A percentile compares a stretch with the other conserved stretches of the same genome.
phyloP scores from a whole-genome alignment of 2,113 vertebrate genomes.

The Thymallus thymallus region DNA sequence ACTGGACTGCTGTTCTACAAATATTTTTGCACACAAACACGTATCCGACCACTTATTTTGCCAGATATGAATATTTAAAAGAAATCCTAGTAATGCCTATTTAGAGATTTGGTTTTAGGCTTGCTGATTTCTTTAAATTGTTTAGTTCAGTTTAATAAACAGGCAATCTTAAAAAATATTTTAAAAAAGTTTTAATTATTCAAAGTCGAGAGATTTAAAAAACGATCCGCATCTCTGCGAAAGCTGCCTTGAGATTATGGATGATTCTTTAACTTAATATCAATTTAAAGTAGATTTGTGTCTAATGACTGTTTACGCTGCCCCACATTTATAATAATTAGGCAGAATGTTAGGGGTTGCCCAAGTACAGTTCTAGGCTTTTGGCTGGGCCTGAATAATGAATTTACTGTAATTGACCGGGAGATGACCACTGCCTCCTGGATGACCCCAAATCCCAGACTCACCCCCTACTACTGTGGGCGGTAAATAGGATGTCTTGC shows the following conservation, averaged over 20 bases:
- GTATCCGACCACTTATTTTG: not conserved
- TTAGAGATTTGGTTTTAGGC: not conserved
- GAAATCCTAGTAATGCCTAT: not conserved
- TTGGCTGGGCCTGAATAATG: slow-evolving; percentile 92
- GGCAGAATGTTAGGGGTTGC: slow-evolving; percentile 81
- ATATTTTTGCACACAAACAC: not conserved
- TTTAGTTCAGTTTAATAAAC: not conserved
- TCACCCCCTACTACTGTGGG: slow-evolving; percentile 58
- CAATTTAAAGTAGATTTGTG: slow-evolving; percentile 84
- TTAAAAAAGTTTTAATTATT: too few relatives aligned
- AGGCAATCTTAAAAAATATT: too few relatives aligned
- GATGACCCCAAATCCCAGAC: slow-evolving; percentile 86
- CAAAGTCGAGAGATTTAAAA: slow-evolving; percentile 67
- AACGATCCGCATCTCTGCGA: slow-evolving; percentile 63
- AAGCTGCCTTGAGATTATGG: slow-evolving; percentile 76
- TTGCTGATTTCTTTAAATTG: slow-evolving; percentile 1
- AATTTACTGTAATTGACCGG: slow-evolving; percentile 92
- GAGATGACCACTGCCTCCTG: slow-evolving; percentile 91
- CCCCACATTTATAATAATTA: slow-evolving; percentile 97
- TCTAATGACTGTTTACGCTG: slow-evolving; percentile 84
- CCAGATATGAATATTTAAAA: not conserved
- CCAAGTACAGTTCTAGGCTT: slow-evolving; percentile 84
- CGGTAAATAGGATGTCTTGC: slow-evolving; percentile 79
- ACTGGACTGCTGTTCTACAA: slow-evolving; percentile 6
- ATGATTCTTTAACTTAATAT: slow-evolving; percentile 82